Percentiles rank a stretch among this genome's conserved stretches.
phyloP scores from a whole-genome alignment of 2,113 vertebrate species.

The Catharus fuscescens region DNA sequence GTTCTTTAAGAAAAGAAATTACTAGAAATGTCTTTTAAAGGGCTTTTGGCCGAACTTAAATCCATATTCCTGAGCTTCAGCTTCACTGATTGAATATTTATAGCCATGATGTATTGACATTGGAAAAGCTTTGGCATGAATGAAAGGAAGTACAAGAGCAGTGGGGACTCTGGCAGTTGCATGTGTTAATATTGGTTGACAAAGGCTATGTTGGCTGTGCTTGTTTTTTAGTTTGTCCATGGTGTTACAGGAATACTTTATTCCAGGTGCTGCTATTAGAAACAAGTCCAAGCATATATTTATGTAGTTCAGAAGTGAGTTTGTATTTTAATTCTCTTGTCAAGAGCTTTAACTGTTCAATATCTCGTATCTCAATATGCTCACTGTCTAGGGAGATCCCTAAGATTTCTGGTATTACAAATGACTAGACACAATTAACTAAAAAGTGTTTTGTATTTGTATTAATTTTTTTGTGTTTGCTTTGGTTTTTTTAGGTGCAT shows the following conservation, averaged over 20 bases:
- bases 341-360: not conserved
- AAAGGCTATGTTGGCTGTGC: not conserved
- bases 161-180: fast-evolving
- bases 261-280: not conserved
- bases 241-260: not conserved
- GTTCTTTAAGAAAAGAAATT: not conserved
- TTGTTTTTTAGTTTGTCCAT: not conserved
- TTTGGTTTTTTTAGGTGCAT: slow-evolving; percentile 82
- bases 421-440: not conserved
- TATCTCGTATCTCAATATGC: not conserved
- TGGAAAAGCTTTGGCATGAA: not conserved
- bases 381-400: not conserved
- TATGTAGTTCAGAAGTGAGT: not conserved
- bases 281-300: not conserved
- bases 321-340: not conserved
- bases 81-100: not conserved
- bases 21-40: not conserved
- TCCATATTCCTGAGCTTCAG: not conserved
- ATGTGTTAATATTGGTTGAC: not conserved
- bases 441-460: not conserved
- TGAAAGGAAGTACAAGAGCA: not conserved
- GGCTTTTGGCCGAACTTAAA: not conserved
- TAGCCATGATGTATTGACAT: not conserved
- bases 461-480: not conserved
- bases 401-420: not conserved